phyloP scores from a whole-genome alignment of 2,113 vertebrate species.

The Thinocorus orbignyianus region DNA sequence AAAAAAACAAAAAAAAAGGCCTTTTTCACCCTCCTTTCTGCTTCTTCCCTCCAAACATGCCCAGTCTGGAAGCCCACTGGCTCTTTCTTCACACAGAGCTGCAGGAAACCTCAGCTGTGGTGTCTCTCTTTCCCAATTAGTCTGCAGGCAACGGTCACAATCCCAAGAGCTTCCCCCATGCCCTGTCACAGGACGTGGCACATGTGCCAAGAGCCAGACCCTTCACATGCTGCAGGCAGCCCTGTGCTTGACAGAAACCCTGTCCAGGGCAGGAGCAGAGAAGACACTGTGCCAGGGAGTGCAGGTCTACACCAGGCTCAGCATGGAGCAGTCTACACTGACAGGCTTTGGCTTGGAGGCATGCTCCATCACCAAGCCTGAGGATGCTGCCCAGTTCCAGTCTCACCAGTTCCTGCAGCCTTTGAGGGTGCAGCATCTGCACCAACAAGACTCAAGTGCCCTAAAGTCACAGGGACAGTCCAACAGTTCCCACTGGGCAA shows the following conservation, averaged over 20 bases:
- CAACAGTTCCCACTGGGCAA: rapidly evolving
- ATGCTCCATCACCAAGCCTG: rapidly evolving
- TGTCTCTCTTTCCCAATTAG: neutral
- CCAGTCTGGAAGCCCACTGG: neutral
- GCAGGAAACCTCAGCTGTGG: neutral
- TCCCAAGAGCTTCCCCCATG: neutral
- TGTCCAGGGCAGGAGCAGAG: neutral
- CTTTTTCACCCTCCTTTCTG: neutral
- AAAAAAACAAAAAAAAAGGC: neutral
- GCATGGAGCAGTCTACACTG: neutral
- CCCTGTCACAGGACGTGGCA: no score
- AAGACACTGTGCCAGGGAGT: neutral
- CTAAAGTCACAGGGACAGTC: neutral
- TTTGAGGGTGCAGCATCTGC: neutral
- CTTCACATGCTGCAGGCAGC: neutral
- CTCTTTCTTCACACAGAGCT: neutral
- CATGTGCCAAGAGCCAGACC: neutral
- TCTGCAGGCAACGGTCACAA: neutral
- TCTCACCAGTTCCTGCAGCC: neutral
- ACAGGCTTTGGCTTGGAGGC: neutral
- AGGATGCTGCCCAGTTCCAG: neutral
- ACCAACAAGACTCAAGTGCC: neutral
- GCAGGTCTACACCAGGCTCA: neutral
- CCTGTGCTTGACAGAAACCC: neutral
- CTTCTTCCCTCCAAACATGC: neutral